A percentile compares a stretch with the other conserved stretches of the same genome.
Conservation (phyloP, 2,888 invertebrate species). For the Hanleya hanleyi region DNA sequence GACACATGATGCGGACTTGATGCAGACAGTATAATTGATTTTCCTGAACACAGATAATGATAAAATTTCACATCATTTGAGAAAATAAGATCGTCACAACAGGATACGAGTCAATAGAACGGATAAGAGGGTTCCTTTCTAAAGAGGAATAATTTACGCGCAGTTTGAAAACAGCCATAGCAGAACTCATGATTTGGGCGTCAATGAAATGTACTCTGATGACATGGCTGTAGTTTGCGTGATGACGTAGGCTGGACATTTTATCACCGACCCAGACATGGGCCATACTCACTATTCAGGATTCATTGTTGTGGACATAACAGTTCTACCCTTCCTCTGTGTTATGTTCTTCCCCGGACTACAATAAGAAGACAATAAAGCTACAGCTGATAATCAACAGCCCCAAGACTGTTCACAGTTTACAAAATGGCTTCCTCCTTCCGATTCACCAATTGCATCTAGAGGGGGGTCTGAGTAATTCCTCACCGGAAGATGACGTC, state of each 20-base stretch:
- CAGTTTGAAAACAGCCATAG: no score
- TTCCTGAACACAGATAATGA: no score
- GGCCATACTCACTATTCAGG: constrained; percentile 58
- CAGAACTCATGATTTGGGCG: constrained; percentile 7
- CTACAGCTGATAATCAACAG: constrained; percentile 2
- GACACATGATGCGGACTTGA: no score
- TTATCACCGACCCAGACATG: neutral
- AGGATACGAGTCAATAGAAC: no score
- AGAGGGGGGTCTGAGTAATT: constrained; percentile 54
- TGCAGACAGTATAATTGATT: no score
- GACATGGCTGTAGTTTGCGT: neutral
- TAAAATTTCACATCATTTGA: no score
- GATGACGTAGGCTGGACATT: neutral
- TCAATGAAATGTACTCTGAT: constrained; percentile 10
- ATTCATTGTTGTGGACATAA: constrained; percentile 59
- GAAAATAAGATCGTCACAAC: no score
- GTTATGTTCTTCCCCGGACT: constrained; percentile 31
- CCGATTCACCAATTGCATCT: constrained; percentile 52
- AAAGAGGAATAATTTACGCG: no score
- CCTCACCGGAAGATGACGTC: constrained; percentile 52
- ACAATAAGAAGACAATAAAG: constrained; percentile 42
- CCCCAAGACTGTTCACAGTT: constrained; percentile 1
- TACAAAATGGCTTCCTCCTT: constrained; percentile 62
- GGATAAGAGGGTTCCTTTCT: no score
- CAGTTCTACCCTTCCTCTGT: constrained; percentile 19